Conservation (phyloP, 2,888 invertebrate species). For the Morpho deidamia region DNA sequence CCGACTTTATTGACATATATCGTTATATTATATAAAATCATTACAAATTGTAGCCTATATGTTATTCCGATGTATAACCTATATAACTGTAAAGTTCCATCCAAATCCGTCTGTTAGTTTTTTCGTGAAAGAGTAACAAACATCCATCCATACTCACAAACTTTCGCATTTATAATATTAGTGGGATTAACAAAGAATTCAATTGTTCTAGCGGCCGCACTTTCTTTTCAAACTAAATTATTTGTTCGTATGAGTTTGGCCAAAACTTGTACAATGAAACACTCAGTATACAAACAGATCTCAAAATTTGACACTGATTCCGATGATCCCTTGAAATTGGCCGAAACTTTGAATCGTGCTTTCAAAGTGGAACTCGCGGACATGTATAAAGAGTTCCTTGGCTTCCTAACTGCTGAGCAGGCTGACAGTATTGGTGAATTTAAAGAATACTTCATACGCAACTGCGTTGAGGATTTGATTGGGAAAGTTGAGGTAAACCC, state of each 20-base stretch:
- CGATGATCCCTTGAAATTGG: slow-evolving; percentile 37
- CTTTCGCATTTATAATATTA: too few species aligned
- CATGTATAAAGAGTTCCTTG: slow-evolving; percentile 53
- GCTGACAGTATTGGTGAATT: slow-evolving; percentile 47
- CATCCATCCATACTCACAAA: too few species aligned
- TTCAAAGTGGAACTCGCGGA: slow-evolving; percentile 42
- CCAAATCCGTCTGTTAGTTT: too few species aligned
- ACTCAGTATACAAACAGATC: slow-evolving; percentile 23
- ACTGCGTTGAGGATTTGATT: slow-evolving; percentile 41
- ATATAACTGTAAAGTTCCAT: too few species aligned
- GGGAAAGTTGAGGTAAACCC: slow-evolving; percentile 45
- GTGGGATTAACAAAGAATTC: too few species aligned
- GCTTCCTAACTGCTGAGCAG: slow-evolving; percentile 56
- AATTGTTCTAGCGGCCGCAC: slow-evolving; percentile 41
- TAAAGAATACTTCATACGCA: slow-evolving; percentile 51
- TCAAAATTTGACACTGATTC: slow-evolving; percentile 36
- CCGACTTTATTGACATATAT: too few species aligned
- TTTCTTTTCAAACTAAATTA: slow-evolving; percentile 47
- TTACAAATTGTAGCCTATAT: too few species aligned
- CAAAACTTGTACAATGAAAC: slow-evolving; percentile 32
- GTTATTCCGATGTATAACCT: too few species aligned
- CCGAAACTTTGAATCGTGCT: slow-evolving; percentile 30
- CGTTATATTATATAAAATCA: too few species aligned
- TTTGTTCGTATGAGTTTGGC: slow-evolving; percentile 29
- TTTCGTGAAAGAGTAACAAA: too few species aligned